Evolutionary conservation across 2,888 invertebrate species (phyloP).

Genomic region (Calephelis perditalis): DNA sequence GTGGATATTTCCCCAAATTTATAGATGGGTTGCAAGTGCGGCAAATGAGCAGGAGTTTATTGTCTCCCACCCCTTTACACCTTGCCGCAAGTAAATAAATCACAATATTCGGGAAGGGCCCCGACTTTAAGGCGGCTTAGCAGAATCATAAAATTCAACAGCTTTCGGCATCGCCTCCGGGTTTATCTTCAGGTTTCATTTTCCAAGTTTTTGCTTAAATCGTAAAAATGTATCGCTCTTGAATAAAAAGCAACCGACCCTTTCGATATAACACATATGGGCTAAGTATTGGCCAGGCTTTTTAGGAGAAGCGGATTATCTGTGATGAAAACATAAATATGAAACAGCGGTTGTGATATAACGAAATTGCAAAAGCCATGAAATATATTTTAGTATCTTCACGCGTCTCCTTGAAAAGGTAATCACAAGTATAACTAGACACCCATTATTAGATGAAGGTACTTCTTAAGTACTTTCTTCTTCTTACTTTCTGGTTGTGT

Average conservation of each 20-base stretch:
- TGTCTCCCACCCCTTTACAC: constrained; percentile 73
- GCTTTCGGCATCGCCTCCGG: constrained; percentile 60
- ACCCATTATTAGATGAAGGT: too few relatives aligned
- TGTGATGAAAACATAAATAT: neutral
- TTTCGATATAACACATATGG: constrained; percentile 61
- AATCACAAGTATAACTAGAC: too few relatives aligned
- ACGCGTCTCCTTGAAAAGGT: too few relatives aligned
- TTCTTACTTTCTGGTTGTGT: too few relatives aligned
- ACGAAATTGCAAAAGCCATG: neutral
- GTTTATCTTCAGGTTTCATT: constrained; percentile 68
- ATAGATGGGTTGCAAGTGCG: constrained; percentile 12
- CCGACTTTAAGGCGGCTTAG: constrained; percentile 76
- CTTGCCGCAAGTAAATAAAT: constrained; percentile 76
- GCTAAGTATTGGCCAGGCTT: constrained; percentile 47
- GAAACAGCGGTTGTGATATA: neutral
- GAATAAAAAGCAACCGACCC: constrained; percentile 68
- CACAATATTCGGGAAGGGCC: constrained; percentile 77
- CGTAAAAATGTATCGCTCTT: constrained; percentile 73
- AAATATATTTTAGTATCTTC: too few relatives aligned
- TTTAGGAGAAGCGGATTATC: constrained; percentile 19
- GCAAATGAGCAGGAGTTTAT: constrained; percentile 59
- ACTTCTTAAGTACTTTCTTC: too few relatives aligned
- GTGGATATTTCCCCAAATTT: constrained; percentile 21
- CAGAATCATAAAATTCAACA: constrained; percentile 77
- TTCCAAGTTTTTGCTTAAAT: constrained; percentile 69